Base-by-base conservation (phyloP, 1,140 invertebrate species). In the Anoplolepis gracilipes region DNA sequence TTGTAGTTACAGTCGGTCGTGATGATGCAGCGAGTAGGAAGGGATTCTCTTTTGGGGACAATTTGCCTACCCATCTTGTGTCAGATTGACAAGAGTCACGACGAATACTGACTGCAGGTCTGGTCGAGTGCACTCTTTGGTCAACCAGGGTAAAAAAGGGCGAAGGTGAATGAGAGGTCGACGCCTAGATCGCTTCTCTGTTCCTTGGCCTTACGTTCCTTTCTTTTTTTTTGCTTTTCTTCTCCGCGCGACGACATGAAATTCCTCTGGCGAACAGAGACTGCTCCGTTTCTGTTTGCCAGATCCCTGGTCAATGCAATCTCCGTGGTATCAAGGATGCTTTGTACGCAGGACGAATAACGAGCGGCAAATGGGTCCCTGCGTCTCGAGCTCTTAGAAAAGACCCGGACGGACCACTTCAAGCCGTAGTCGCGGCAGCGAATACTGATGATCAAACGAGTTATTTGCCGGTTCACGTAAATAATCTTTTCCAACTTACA, bases 401-500 rank as follows among this genome's bases (percentile, higher is more conserved):
- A 79, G 82, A 57, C 85, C 79, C 69, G 59, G 81, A 72, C 85
- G 88, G 79, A 93, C 90, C 93, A 93, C 93, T 94, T 93, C 90
- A 93, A 94, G 92, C 91, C 88, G 78, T 59, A 78, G 76, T 78
- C 33, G 61, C 62, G 49, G 49, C 62, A 36, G 57, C 75, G 85
- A 92, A 90, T 89, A 77, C 90, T 64, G 77, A 42, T 86, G 87
- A 92, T 65, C 89, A 42, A 81, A 33, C 77, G 86, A 87, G 84
- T 87, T 75, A 70, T 85, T 90, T 81, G 78, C 78, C 81, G 86
- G 85, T 88, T 87, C 84, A 85, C 81, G 88, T 87, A 90, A 92
- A 93, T 92, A 90, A 92, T 92, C 92, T 93, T 93, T 94, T 93
- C 90, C 92, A 92, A 92, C 59, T 92, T 82, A 85, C 33, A 36